Base-by-base conservation (phyloP, 1,140 invertebrate species). In the Brachionus rubens region DNA sequence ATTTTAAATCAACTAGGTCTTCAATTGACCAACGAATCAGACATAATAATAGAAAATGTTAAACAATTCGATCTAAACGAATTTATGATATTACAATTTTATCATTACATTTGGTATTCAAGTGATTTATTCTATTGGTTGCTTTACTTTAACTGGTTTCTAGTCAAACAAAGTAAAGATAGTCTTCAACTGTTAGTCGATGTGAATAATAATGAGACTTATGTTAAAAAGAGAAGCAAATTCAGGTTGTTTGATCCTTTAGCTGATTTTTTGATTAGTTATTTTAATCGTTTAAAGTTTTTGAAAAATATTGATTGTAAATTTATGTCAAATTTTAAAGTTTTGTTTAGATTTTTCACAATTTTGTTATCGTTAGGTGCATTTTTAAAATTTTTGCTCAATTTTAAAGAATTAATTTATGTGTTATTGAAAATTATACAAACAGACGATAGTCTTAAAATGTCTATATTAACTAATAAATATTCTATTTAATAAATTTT, bases 91-190 rank as follows among this genome's bases (percentile, higher is more conserved):
- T 33, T 59, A 19, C 30, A 65, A 43, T 65, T 65, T 24, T 43
- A 43, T 10, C 59, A 65, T 41, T 65, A 26, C 24, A 24, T 65
- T 3, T 65, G 59, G 59, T 65, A 65, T 43, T 43, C 59, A 2
- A 65, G 59, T 28, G 59, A 65, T 65, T 24, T 65, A 26, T 65
- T 41, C 14, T 65, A 43, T 43, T 65, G 59, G 59, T 21, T 65
- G 24, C 19, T 65, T 2, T 65, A 65, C 24, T 65, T 65, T 2
- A 65, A 65, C 12, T n/a, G n/a, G 3, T 65, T 65, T 24, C 6
- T 43, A 6, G 43, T 24, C 7, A 65, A 59, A 7, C 5, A 36
- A 59, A 36, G 16, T 19, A 5, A 33, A 36, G 36, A 59, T 6
- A 16, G 4, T 16, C 5, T 2, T 36, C 33, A 14, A 26, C 28